Base-by-base conservation (phyloP, 2,888 invertebrate genomes). In the Arge pagana region DNA sequence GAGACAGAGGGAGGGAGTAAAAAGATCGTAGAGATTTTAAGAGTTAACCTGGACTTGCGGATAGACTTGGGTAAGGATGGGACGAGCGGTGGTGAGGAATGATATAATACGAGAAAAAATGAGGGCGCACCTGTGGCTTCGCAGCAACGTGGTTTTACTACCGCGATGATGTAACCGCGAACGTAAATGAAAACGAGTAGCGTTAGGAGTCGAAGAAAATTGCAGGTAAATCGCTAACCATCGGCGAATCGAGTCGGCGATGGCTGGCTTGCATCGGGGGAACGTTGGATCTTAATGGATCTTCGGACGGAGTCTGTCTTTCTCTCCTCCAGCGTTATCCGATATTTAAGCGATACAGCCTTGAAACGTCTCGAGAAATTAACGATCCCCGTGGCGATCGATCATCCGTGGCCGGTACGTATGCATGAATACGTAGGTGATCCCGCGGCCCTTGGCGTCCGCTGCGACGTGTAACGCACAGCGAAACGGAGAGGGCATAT, bases 131-230 rank as follows among this genome's bases (percentile, higher is more conserved):
- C 24, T 10, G 11, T 40, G 24, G 5, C 63, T 67, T 60, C 64
- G 64, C 66, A 65, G 71, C 68, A 74, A 71, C 70, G 69, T 31
- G 31, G 31, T 68, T 72, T 72, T 69, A 72, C 68, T 69, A 58
- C 68, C 64, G 61, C 67, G 71, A 73, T 75, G 72, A 75, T 73
- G 73, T 71, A 72, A 75, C 74, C 72, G 67, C 60, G 66, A 72
- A 72, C 71, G 69, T 70, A 69, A 72, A 71, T 70, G 71, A 70
- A 67, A 69, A 71, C 70, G 67, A 71, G 68, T 68, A 68, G 67
- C 61, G 45, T 33, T 58, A 66, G n/a, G n/a, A n/a, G n/a, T n/a
- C n/a, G 70, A 66, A 65, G 70, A 68, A 70, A 70, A 73, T 72
- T 74, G 68, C 72, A 62, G 57, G 28, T 26, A 3, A 26, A 3